Evolutionary conservation across 2,797 vertebrate species (phyloP), one percentile per base, ranked within the genome.

Genomic region (Sebastes wilsoni): DNA sequence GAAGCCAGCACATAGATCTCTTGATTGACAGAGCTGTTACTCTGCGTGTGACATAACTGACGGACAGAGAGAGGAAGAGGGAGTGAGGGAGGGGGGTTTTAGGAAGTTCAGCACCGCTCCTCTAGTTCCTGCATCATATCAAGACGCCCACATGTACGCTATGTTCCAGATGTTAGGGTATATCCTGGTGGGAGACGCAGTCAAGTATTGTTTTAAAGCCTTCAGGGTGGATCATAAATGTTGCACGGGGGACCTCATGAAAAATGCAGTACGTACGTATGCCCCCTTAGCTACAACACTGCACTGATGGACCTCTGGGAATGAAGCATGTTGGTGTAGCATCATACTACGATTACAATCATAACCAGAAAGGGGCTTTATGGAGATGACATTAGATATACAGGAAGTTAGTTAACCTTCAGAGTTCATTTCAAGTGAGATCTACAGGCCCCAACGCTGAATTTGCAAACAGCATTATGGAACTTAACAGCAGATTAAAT

Each of bases 11-110:
- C 93, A 93, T 96, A 95, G 94, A 95, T 96, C 92, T 93, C 85
- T 87, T 91, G 93, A 94, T 93, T 94, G 95, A 95, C 94, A 93
- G 84, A 90, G 92, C 87, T 93, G 93, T 95, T 94, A 94, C 89
- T 92, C 89, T 92, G 85, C 36, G 69, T 86, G 90, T 93, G 92
- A 92, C 91, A 94, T 93, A 92, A 93, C 87, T 84, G 94, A 89
- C 81, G 3, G 79, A 87, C 81, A 65, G 80, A 69, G 80, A 69
- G 69, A 79, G 76, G 60, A 69, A 76, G 76, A 74, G 56, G 32
- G 72, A 73, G 74, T 12, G 67, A 65, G 84, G 38, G 56, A 64
- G 42, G 42, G 58, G 58, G 72, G 65, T 69, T 70, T 75, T 38
- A 66, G 34, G 46, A 71, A 56, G 62, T 69, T 72, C 49, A 60